phyloP scores from a whole-genome alignment of 2,888 invertebrate genomes.

The Temnothorax rugatulus region DNA sequence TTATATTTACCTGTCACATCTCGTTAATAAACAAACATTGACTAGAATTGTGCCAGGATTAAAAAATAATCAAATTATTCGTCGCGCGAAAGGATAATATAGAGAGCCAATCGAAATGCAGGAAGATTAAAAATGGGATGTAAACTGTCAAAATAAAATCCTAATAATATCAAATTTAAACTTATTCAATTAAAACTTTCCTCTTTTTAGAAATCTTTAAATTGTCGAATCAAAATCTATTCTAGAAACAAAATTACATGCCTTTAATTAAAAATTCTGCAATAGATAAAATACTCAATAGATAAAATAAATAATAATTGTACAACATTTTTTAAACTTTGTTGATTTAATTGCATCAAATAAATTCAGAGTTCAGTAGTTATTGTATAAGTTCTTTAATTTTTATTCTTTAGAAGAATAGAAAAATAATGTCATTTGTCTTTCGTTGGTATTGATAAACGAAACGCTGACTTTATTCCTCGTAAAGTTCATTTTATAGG shows the following conservation, averaged over 20 bases:
- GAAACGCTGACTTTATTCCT: not conserved
- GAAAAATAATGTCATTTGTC: not conserved
- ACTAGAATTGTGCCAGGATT: not conserved
- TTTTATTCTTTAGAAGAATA: not conserved
- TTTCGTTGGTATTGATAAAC: not conserved
- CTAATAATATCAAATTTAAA: not conserved
- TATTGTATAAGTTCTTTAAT: not conserved
- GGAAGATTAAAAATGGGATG: not conserved
- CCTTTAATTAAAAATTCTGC: not conserved
- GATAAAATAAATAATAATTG: not conserved
- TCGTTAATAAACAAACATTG: not conserved
- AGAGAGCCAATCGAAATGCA: not conserved
- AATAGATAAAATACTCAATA: not conserved
- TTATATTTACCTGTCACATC: not conserved
- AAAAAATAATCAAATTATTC: constrained; percentile 24
- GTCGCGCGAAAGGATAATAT: not conserved
- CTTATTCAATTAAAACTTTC: not conserved
- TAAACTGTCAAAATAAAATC: not conserved
- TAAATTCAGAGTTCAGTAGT: not conserved
- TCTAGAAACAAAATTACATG: not conserved
- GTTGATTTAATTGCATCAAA: not conserved
- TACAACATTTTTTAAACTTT: not conserved
- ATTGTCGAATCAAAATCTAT: not conserved
- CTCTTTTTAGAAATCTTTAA: not conserved
- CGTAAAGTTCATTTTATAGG: not conserved